A percentile compares a stretch with the other conserved stretches of the same genome.
Evolutionary conservation across 2,797 vertebrate genomes (phyloP).

Genomic region (Carapus acus): DNA sequence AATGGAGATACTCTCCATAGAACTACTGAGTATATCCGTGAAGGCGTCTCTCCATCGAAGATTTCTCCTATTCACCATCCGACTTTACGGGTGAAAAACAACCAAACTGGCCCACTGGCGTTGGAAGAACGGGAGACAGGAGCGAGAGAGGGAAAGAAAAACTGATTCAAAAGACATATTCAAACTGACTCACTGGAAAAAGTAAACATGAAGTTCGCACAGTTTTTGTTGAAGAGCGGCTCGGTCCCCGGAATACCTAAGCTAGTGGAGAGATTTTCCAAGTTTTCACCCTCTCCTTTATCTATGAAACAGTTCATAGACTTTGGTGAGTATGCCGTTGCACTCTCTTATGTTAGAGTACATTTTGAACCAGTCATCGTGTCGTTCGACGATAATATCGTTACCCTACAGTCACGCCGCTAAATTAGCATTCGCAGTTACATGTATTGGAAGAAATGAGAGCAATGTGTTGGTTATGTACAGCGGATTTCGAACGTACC

Average conservation of each 20-base stretch:
- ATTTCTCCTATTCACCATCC: neutral
- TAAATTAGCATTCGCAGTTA: too few relatives aligned
- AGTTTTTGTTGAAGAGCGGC: slow-evolving; percentile 70
- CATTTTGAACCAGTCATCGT: too few relatives aligned
- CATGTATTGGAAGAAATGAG: too few relatives aligned
- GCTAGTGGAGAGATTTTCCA: slow-evolving; percentile 88
- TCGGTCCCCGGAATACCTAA: slow-evolving; percentile 69
- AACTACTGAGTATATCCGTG: neutral
- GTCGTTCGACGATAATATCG: too few relatives aligned
- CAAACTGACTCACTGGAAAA: slow-evolving; percentile 7
- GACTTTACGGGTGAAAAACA: slow-evolving; percentile 5
- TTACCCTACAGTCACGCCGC: too few relatives aligned
- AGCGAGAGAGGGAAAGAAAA: neutral
- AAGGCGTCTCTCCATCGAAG: neutral
- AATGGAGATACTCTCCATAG: slow-evolving; percentile 18
- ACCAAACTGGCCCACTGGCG: slow-evolving; percentile 34
- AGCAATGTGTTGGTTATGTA: too few relatives aligned
- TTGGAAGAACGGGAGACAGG: neutral
- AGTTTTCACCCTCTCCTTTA: slow-evolving; percentile 90
- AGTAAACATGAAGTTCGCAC: slow-evolving; percentile 76
- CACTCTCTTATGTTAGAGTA: too few relatives aligned
- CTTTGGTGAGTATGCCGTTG: slow-evolving; percentile 80
- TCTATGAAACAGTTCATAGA: slow-evolving; percentile 97
- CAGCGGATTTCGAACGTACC: too few relatives aligned
- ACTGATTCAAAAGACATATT: slow-evolving; percentile 28